Percentiles rank a stretch among this genome's conserved stretches.
Evolutionary conservation across 30 jellyfish, hydroid and myxozoan genomes (phyloP).

Genomic region (Nemopilema nomurai): DNA sequence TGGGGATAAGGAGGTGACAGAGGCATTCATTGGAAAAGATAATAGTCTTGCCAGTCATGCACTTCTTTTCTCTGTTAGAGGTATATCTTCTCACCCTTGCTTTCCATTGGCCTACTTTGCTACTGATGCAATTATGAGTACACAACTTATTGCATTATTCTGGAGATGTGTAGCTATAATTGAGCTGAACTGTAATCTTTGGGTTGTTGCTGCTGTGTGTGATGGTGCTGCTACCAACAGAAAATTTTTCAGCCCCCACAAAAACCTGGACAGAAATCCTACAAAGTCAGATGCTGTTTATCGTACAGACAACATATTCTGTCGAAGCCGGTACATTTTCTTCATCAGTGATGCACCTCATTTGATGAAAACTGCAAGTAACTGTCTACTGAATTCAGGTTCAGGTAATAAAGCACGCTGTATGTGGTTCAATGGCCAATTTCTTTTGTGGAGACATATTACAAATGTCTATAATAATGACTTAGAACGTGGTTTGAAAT

Average conservation of each 20-base stretch:
- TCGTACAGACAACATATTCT: conserved; percentile 22
- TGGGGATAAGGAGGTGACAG: conserved; percentile 18
- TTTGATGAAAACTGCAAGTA: conserved; percentile 36
- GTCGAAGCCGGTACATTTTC: conserved; percentile 26
- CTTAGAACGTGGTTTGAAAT: conserved; percentile 64
- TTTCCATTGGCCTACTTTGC: conserved; percentile 41
- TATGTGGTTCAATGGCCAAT: conserved; percentile 67
- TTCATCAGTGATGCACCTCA: conserved; percentile 45
- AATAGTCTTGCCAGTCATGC: conserved; percentile 30
- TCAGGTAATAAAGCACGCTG: conserved; percentile 40
- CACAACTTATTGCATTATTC: conserved; percentile 34
- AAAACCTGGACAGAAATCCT: conserved; percentile 1
- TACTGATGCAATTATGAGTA: conserved; percentile 14
- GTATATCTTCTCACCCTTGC: conserved; percentile 14
- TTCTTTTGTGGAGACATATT: conserved; percentile 58
- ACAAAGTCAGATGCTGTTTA: conserved; percentile 29
- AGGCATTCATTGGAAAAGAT: conserved; percentile 9
- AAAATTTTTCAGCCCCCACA: background rate
- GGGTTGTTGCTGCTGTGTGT: background rate
- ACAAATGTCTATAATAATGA: conserved; percentile 49
- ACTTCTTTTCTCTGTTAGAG: conserved; percentile 36
- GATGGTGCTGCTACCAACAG: background rate
- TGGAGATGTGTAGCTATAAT: conserved; percentile 30
- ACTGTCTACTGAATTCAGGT: conserved; percentile 41
- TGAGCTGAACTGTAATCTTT: background rate